Percentiles rank a stretch among this genome's conserved stretches.
Evolutionary conservation across 2,888 invertebrate genomes (phyloP).

Genomic region (Athripsodes cinereus): DNA sequence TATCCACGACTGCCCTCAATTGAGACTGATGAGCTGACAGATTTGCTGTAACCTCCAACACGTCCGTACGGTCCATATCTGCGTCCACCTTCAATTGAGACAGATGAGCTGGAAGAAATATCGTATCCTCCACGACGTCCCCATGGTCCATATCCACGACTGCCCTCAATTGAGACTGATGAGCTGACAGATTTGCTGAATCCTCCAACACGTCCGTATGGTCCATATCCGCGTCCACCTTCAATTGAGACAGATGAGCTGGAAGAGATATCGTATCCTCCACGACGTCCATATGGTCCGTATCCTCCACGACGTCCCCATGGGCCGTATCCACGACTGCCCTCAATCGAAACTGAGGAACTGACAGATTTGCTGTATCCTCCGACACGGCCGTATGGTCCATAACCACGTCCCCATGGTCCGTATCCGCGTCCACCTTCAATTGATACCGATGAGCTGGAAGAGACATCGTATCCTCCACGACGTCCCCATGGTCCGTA

Average conservation of each 20-base stretch:
- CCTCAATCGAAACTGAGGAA: constrained; percentile 3
- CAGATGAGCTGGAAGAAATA: not conserved
- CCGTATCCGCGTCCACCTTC: constrained; percentile 7
- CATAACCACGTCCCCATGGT: constrained; percentile 1
- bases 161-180: constrained; percentile 1
- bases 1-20: too few relatives aligned
- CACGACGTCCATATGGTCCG: not conserved
- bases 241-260: constrained; percentile 5
- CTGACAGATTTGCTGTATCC: not conserved
- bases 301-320: not conserved
- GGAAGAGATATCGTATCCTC: not conserved
- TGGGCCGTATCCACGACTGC: not conserved
- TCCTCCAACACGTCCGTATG: not conserved
- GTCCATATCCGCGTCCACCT: not conserved
- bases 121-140: not conserved
- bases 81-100: constrained; percentile 6
- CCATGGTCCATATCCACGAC: constrained; percentile 5
- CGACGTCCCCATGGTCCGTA: not conserved
- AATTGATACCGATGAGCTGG: constrained; percentile 3
- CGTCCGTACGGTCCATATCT: not conserved
- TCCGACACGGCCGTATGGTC: not conserved
- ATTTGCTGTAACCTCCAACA: too few relatives aligned
- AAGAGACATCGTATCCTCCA: not conserved
- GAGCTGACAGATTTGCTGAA: not conserved
- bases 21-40: too few relatives aligned